phyloP scores from a whole-genome alignment of 2,888 invertebrate genomes.

The Leptinotarsa rubiginosa region DNA sequence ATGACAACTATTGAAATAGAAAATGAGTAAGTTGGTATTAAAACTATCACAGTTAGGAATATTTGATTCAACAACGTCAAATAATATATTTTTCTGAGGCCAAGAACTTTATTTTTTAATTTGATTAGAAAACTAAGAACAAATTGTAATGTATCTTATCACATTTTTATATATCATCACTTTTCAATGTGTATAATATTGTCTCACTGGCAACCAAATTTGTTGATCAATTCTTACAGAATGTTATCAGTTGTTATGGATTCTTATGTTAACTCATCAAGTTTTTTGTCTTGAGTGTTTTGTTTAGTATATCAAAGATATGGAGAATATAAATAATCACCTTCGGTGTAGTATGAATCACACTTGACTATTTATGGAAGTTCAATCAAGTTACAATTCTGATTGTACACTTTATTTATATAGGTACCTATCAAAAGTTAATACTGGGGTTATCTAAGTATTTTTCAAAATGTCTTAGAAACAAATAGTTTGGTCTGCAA shows the following conservation, averaged over 20 bases:
- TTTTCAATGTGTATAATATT: background rate
- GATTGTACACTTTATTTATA: background rate
- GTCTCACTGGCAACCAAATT: too few species aligned
- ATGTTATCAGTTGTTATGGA: constrained; percentile 36
- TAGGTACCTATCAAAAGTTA: too few species aligned
- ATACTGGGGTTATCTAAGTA: too few species aligned
- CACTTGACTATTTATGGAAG: constrained; percentile 25
- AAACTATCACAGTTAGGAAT: too few species aligned
- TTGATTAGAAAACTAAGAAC: background rate
- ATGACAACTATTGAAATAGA: too few species aligned
- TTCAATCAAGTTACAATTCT: background rate
- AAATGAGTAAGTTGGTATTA: too few species aligned
- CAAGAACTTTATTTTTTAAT: too few species aligned
- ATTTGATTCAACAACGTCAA: too few species aligned
- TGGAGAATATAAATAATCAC: constrained; percentile 26
- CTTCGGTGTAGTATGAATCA: constrained; percentile 15
- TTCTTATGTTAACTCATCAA: constrained; percentile 33
- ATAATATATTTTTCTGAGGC: too few species aligned
- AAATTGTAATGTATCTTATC: background rate
- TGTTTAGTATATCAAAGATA: constrained; percentile 33
- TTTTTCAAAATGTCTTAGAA: too few species aligned
- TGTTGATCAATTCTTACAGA: constrained; percentile 16
- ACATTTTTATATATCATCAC: background rate
- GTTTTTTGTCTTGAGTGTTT: constrained; percentile 32
- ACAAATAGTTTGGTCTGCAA: too few species aligned